These are phyloP conservation scores for Ormyrus labotus DNA, from an alignment of 2,888 invertebrate species.

Conservation along the genomic window DNA sequence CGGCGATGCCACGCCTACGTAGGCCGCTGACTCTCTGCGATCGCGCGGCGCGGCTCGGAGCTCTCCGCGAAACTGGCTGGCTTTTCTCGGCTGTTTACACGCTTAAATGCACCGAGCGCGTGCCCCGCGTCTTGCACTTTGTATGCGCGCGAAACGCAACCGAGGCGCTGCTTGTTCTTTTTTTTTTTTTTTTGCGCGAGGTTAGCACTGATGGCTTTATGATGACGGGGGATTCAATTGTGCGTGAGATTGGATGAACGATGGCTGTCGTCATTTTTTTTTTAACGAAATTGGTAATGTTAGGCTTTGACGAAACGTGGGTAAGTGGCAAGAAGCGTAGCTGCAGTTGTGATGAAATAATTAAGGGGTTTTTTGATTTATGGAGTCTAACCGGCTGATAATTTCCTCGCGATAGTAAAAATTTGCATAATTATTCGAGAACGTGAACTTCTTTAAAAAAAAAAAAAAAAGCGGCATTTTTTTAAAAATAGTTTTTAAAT, in stretches of 20 bases:
- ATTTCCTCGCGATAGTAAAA: too few relatives aligned
- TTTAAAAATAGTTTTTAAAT: too few relatives aligned
- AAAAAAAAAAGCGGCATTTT: too few relatives aligned
- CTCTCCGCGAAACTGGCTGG: neutral
- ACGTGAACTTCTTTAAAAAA: too few relatives aligned
- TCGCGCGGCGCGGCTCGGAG: too few relatives aligned
- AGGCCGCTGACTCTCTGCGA: constrained; percentile 40
- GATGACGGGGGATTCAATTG: constrained; percentile 18
- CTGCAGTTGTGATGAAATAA: neutral
- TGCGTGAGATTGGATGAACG: neutral
- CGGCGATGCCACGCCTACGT: constrained; percentile 55
- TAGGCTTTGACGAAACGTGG: too few relatives aligned
- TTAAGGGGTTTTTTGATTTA: neutral
- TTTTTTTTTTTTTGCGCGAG: constrained; percentile 33
- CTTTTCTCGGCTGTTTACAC: constrained; percentile 36
- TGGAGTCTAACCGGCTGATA: neutral
- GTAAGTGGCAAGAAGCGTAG: too few relatives aligned
- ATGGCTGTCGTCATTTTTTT: too few relatives aligned
- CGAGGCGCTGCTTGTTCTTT: constrained; percentile 21
- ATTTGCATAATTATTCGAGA: too few relatives aligned
- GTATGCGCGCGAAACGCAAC: constrained; percentile 14
- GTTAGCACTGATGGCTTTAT: neutral
- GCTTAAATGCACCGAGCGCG: constrained; percentile 9
- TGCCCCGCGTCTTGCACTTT: constrained; percentile 2
- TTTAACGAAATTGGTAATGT: too few relatives aligned